phyloP scores from a whole-genome alignment of 37 sponge, comb jelly and placozoan species.

The Geodia barretti region DNA sequence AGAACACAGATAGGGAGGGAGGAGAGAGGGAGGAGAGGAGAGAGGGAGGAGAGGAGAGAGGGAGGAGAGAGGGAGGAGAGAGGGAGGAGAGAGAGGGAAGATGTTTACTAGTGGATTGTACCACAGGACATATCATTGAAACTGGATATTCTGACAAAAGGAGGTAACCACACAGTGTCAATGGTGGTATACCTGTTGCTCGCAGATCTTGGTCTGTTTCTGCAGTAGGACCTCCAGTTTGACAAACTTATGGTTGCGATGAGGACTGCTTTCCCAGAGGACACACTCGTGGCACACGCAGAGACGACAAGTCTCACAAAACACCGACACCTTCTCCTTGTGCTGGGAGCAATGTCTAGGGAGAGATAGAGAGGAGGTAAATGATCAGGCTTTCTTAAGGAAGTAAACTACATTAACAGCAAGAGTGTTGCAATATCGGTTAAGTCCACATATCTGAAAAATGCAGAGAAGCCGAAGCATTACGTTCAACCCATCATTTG shows the following conservation, averaged over 20 bases:
- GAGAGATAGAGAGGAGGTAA: background rate
- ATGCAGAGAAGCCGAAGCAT: too few species aligned
- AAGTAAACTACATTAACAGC: too few species aligned
- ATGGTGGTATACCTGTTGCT: background rate
- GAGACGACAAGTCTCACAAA: conserved; percentile 75
- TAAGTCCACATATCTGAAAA: too few species aligned
- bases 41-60: background rate
- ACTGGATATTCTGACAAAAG: too few species aligned
- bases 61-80: background rate
- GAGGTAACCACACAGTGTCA: too few species aligned
- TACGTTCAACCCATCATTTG: too few species aligned
- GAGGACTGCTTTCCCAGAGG: conserved; percentile 39
- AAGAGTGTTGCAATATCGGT: background rate
- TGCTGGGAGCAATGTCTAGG: conserved; percentile 48
- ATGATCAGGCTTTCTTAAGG: too few species aligned
- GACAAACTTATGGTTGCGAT: background rate
- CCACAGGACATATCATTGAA: too few species aligned
- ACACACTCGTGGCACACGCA: conserved; percentile 89
- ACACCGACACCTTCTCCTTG: conserved; percentile 65
- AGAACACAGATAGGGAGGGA: background rate
- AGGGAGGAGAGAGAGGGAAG: background rate
- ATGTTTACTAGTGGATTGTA: background rate
- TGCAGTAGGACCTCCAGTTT: conserved; percentile 4
- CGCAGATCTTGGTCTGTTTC: background rate
- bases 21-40: background rate